Evolutionary conservation across 1,140 invertebrate genomes (phyloP).

Genomic region (Temnothorax longispinosus): DNA sequence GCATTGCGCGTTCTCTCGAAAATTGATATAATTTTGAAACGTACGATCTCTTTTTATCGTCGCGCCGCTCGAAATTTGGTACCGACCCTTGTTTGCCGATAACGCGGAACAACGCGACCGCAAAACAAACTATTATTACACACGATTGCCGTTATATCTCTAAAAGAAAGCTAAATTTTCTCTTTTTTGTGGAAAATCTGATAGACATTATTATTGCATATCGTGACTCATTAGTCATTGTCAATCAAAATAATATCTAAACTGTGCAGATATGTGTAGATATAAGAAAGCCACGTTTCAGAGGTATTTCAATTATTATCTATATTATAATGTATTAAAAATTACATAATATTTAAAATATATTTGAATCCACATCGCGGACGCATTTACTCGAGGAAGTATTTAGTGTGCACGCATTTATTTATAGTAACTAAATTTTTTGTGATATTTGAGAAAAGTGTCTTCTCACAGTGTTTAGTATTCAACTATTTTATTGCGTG

Average conservation of each 20-base stretch:
- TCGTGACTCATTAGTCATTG: background rate
- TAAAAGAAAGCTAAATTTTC: background rate
- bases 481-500: background rate
- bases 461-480: background rate
- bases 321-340: background rate
- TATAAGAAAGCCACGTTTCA: background rate
- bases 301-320: background rate
- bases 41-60: conserved; percentile 17
- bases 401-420: background rate
- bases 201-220: background rate
- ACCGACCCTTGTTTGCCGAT: background rate
- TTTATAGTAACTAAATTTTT: background rate
- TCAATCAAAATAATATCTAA: background rate
- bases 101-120: background rate
- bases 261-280: background rate
- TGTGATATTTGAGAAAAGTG: background rate
- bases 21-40: conserved; percentile 43
- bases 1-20: conserved; percentile 24
- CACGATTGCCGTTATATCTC: background rate
- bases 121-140: conserved; percentile 32
- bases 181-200: background rate
- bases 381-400: background rate
- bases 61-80: background rate
- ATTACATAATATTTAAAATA: background rate
- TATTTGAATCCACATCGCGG: background rate